Base-by-base conservation (phyloP, 2,888 invertebrate genomes). In the Lysandra bellargus region DNA sequence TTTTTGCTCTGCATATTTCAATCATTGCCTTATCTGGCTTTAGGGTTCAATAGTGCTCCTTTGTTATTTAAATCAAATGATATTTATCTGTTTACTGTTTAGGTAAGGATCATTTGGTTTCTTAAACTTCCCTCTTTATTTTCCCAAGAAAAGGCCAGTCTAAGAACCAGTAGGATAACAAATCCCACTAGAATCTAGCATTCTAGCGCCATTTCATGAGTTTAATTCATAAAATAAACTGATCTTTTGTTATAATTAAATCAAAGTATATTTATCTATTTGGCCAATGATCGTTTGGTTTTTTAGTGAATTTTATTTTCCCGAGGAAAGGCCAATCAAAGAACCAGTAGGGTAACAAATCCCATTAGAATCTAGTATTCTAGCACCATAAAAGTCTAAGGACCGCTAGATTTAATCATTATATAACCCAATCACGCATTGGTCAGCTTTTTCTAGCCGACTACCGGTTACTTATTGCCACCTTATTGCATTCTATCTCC, bases 401-500 rank as follows among this genome's bases (percentile, higher is more conserved):
- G 14, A 61, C 61, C 61, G 61, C 30, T 69, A 69, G 64, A 2
- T 64, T 14, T 30, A n/a, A n/a, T 64, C 64, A 64, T 64, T 64
- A 64, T 12, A 12, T 64, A 64, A 64, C 1, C 30, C 64, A 30
- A 64, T 64, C 64, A 33, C 33, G 74, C 6, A 44, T 74, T 9
- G 4, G 74, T 9, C n/a, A 33, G 74, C 23, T 73, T 73, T 40
- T 73, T n/a, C 74, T 40, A 74, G 44, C 7, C 74, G 73, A 72
- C 37, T 73, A 78, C 49, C 9, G 30, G 53, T 72, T 53, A 53
- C 53, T 5, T 57, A 57, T 37, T 37, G 37, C 4, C 23, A 23
- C 23, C 23, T 4, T 37, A 37, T 40, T 73, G 73, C 78, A 60
- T 74, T 78, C 73, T 57, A 73, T 78, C 40, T 60, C 73, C 78